These are phyloP conservation scores for Sebastes aleutianus DNA, from an alignment of 2,797 vertebrate genomes.

Conservation along the genomic window DNA sequence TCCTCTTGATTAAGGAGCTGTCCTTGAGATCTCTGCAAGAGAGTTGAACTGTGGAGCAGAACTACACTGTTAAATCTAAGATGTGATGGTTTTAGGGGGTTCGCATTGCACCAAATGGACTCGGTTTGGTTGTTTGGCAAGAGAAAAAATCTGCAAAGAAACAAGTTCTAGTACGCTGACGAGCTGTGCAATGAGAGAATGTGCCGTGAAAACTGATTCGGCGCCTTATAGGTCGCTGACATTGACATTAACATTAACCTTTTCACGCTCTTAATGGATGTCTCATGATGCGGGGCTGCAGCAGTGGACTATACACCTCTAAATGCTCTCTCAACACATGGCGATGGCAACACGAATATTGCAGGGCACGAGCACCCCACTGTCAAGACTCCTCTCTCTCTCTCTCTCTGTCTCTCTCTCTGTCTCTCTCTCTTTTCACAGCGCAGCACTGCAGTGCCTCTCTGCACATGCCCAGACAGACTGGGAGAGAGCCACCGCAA, in stretches of 20 bases:
- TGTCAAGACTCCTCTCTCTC: constrained; percentile 58
- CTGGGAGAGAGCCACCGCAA: constrained; percentile 64
- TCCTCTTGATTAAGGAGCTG: constrained; percentile 22
- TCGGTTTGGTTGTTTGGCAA: background rate
- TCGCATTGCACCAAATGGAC: background rate
- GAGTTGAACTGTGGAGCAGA: constrained; percentile 2
- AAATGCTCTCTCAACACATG: constrained; percentile 34
- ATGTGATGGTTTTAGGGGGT: background rate
- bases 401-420: constrained; percentile 2
- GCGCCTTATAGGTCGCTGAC: constrained; percentile 17
- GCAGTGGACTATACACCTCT: constrained; percentile 1
- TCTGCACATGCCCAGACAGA: constrained; percentile 80
- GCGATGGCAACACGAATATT: constrained; percentile 20
- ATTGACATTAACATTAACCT: constrained; percentile 40
- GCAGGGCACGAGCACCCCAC: constrained; percentile 45
- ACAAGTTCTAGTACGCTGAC: background rate
- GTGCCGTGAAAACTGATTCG: constrained; percentile 11
- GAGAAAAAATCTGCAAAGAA: constrained; percentile 5
- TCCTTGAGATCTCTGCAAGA: background rate
- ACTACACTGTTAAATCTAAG: background rate
- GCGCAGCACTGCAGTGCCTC: constrained; percentile 76
- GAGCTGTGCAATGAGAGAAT: background rate
- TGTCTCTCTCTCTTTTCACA: constrained; percentile 47
- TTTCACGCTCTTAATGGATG: constrained; percentile 28
- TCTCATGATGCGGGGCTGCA: background rate